Base-by-base conservation (phyloP, 1,140 invertebrate genomes). In the Trachymyrmex septentrionalis region DNA sequence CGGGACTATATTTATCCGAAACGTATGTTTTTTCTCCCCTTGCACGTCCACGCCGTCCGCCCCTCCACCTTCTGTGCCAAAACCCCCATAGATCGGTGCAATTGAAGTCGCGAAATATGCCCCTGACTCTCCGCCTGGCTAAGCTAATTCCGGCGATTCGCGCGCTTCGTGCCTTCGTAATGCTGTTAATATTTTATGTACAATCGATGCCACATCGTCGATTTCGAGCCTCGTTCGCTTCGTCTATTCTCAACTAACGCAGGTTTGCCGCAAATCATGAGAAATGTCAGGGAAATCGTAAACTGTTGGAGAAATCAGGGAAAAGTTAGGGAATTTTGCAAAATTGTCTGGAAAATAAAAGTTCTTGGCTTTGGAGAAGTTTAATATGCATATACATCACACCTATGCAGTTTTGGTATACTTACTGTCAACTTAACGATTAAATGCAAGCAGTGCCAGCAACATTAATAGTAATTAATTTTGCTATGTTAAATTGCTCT, bases 1-100 rank as follows among this genome's bases (percentile, higher is more conserved):
- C 85, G 81, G 30, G 71, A 88, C 78, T 92, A 91, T 92, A 91
- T 91, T 91, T 92, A 91, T 75, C 53, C 81, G 66, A 88, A 91
- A 88, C 85, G 80, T 71, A 59, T 55, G 16, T 82, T 73, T 84
- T 90, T 81, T 69, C 44, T 64, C 57, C 75, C 67, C 53, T 82
- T 82, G 61, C 78, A 24, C 50, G 27, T 48, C 19, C 38, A 30
- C 67, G 27, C 19, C 48, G 63, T 16, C 44, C 27, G n/a, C 19
- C 34, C 53, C n/a, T 24, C 10, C 21, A 3, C 0, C 21, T 9
- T 30, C 19, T 3, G 19, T 55, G 27, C 12, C n/a, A 44, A 24
- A 34, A 72, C 38, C 55, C 38, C 38, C 24, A 57, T 75, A 14
- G n/a, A 84, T 84, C 55, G 38, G 69, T 44, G 55, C 55, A 61